phyloP scores from a whole-genome alignment of 2,888 invertebrate species.

The Polydrusus pterygomalis region DNA sequence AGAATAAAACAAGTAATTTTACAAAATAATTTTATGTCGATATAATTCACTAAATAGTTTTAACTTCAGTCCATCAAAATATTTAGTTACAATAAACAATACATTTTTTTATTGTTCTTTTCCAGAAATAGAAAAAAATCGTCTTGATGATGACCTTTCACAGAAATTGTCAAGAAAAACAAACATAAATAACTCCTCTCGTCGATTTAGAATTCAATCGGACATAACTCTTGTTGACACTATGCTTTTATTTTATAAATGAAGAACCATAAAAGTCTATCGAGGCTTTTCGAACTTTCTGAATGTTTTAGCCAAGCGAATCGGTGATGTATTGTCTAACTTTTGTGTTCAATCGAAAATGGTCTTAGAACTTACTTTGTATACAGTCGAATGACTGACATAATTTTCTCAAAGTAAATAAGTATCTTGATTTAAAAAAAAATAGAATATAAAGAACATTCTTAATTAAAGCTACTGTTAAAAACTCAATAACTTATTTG shows the following conservation, averaged over 20 bases:
- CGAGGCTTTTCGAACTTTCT: constrained; percentile 5
- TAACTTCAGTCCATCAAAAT: too few relatives aligned
- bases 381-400: background rate
- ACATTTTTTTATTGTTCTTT: background rate
- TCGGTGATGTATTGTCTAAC: constrained; percentile 8
- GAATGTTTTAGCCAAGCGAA: constrained; percentile 10
- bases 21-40: too few relatives aligned
- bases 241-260: constrained; percentile 18
- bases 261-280: constrained; percentile 13
- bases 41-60: too few relatives aligned
- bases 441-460: too few relatives aligned
- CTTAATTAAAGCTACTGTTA: too few relatives aligned
- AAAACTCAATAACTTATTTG: too few relatives aligned
- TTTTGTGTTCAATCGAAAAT: constrained; percentile 1
- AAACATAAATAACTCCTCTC: constrained; percentile 18
- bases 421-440: too few relatives aligned
- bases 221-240: constrained; percentile 24
- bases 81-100: background rate
- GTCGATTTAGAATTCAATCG: constrained; percentile 16
- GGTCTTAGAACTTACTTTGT: background rate
- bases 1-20: too few relatives aligned
- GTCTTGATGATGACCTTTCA: background rate
- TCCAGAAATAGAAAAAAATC: background rate
- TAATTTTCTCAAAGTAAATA: background rate
- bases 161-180: constrained; percentile 15